Evolutionary conservation across 2,888 invertebrate species (phyloP).

Genomic region (Eugnorisma glareosa): DNA sequence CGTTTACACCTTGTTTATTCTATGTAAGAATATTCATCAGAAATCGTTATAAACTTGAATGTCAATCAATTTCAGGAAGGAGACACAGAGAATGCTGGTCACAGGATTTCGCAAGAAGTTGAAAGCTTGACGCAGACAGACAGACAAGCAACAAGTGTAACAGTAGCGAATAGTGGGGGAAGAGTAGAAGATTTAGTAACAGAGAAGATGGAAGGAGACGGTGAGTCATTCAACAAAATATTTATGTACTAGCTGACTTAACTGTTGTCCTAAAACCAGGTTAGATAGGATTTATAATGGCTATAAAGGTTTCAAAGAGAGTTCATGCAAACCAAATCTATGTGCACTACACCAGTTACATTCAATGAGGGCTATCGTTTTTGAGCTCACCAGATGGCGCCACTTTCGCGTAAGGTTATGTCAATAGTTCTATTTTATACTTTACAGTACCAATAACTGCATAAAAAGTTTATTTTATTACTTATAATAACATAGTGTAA

Average conservation of each 20-base stretch:
- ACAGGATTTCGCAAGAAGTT: constrained; percentile 21
- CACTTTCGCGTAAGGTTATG: too few relatives aligned
- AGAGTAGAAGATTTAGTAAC: constrained; percentile 14
- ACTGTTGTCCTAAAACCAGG: background rate
- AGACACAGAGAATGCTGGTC: constrained; percentile 57
- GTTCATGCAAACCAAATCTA: too few relatives aligned
- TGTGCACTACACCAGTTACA: too few relatives aligned
- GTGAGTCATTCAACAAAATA: background rate
- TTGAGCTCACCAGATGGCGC: too few relatives aligned
- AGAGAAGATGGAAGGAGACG: constrained; percentile 41
- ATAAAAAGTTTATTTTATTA: too few relatives aligned
- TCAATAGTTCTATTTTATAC: too few relatives aligned
- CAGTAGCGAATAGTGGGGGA: background rate
- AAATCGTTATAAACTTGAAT: background rate
- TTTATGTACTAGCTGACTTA: too few relatives aligned
- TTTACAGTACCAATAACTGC: too few relatives aligned
- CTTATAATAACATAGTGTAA: too few relatives aligned
- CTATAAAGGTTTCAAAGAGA: too few relatives aligned
- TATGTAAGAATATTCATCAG: background rate
- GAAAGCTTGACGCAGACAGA: constrained; percentile 28
- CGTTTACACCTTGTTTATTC: background rate
- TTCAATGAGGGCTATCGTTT: too few relatives aligned
- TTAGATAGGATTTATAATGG: too few relatives aligned
- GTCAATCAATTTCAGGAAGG: constrained; percentile 47
- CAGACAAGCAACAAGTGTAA: background rate